Base-by-base conservation (phyloP, 2,797 vertebrate genomes). In the Enteromius radiatus region DNA sequence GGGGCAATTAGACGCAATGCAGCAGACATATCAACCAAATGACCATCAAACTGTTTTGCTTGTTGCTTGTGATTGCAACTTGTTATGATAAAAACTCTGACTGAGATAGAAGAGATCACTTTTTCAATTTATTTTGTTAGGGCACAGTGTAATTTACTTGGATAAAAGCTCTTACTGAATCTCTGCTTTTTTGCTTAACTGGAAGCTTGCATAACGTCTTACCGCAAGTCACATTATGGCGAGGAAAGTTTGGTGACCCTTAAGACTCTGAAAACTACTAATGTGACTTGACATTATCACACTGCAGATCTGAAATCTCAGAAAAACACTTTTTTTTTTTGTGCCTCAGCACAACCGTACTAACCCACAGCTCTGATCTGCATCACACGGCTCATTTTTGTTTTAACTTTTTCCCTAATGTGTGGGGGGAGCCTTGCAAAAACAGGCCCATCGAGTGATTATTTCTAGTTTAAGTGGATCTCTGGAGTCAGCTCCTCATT, bases 401-500 rank as follows among this genome's bases (percentile, higher is more conserved):
- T 83, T 73, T 78, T 21, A 61, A 74, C 54, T 38, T 31, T 36
- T 47, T 67, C 74, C 63, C 78, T 38, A 38, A 78, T 76, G 67
- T 78, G 47, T 65, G 5, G 23, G 64, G 41, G 47, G 54, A 70
- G 47, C 70, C 59, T 45, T 76, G 73, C 56, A 79, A 56, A 54
- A 75, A 63, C 41, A 74, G 47, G 71, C 64, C 33, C 67, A 77
- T 59, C 43, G 38, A 73, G 82, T 81, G 74, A 86, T 89, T 85
- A 93, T 91, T 90, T 87, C n/a, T 81, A 80, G 74, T 33, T 56
- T 85, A 81, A 73, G 61, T 86, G 80, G 85, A 84, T 88, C 85
- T 75, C 82, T 69, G 70, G 69, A 76, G 84, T 38, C 47, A 12
- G 79, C 71, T 75, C 80, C 87, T 28, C 33, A 78, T 78, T 82